phyloP scores from a whole-genome alignment of 2,797 vertebrate species.

The Oryzias sinensis region DNA sequence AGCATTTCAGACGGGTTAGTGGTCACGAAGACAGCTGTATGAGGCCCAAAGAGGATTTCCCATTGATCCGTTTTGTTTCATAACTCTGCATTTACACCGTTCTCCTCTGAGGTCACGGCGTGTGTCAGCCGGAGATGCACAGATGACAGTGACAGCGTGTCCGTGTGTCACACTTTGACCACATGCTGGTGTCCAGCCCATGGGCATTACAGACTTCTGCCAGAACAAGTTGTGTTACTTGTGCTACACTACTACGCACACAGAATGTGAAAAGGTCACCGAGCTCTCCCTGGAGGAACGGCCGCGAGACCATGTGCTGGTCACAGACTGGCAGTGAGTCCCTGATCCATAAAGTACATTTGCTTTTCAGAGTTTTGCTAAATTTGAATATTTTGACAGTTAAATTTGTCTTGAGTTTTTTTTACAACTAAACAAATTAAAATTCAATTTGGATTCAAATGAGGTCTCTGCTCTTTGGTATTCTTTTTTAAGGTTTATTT shows the following conservation, averaged over 20 bases:
- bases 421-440: no score
- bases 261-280: conserved; percentile 63
- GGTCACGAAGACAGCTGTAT: conserved; percentile 13
- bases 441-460: no score
- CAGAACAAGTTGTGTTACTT: conserved; percentile 60
- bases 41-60: conserved; percentile 44
- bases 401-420: no score
- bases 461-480: no score
- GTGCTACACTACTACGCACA: conserved; percentile 48
- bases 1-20: conserved; percentile 13
- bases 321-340: conserved; percentile 34
- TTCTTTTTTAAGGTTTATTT: no score
- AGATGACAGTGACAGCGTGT: conserved; percentile 19
- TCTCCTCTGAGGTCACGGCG: conserved; percentile 39
- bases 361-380: not conserved
- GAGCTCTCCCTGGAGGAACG: conserved; percentile 51
- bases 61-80: conserved; percentile 47
- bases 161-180: conserved; percentile 36
- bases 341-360: conserved; percentile 18
- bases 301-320: conserved; percentile 39
- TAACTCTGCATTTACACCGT: conserved; percentile 34
- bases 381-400: no score
- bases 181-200: conserved; percentile 57
- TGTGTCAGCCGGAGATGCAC: conserved; percentile 40
- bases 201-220: conserved; percentile 59